Percentiles rank a stretch among this genome's conserved stretches.
Conservation (phyloP, 2,113 vertebrate genomes). For the Ovis canadensis region DNA sequence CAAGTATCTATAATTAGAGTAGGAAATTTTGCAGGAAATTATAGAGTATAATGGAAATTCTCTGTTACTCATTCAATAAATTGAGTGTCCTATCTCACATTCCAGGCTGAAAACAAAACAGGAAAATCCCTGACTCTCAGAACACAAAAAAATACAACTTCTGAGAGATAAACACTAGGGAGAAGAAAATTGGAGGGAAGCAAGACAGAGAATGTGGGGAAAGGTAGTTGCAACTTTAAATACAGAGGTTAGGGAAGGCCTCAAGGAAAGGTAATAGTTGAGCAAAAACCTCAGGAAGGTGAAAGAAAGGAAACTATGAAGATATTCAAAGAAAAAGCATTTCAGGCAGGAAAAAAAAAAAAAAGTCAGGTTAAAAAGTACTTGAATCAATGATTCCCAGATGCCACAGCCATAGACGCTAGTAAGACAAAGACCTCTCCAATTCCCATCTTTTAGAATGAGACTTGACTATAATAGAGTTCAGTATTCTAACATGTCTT, state of each 20-base stretch:
- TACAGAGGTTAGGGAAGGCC: background rate
- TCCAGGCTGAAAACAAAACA: conserved; percentile 2
- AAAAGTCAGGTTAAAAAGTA: background rate
- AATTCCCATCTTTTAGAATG: background rate
- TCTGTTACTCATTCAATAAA: background rate
- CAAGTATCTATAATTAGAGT: background rate
- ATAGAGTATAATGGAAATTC: background rate
- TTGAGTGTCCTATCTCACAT: background rate
- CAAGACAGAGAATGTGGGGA: background rate
- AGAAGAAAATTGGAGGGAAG: background rate
- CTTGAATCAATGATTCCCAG: background rate
- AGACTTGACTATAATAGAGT: background rate
- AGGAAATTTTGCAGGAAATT: background rate
- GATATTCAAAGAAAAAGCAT: background rate
- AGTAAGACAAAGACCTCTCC: conserved; percentile 14
- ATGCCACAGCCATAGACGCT: background rate
- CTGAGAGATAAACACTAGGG: background rate
- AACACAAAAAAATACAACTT: background rate
- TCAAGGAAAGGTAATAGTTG: background rate
- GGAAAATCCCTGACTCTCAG: conserved; percentile 19
- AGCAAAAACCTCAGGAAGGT: background rate
- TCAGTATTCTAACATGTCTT: background rate
- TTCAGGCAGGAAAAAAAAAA: background rate
- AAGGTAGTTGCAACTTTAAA: background rate
- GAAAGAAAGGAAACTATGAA: background rate